These are phyloP conservation scores for Microdon myrmicae DNA, from an alignment of 2,888 invertebrate genomes.

Conservation along the genomic window DNA sequence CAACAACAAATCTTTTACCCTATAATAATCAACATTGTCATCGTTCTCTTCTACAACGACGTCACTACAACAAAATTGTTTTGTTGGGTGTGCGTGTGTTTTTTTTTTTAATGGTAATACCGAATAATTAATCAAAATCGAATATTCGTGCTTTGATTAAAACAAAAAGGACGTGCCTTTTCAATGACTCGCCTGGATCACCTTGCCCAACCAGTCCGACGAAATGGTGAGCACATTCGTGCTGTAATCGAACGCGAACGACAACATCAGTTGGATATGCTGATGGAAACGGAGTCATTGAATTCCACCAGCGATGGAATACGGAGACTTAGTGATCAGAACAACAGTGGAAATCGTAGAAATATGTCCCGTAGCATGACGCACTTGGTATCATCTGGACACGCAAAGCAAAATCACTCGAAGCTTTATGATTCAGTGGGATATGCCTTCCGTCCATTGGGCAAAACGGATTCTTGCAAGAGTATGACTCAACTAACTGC, in stretches of 20 bases:
- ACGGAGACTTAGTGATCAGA: constrained; percentile 48
- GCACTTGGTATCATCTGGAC: constrained; percentile 68
- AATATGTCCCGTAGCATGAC: constrained; percentile 78
- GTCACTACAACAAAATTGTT: constrained; percentile 19
- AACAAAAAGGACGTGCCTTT: constrained; percentile 82
- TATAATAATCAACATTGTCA: constrained; percentile 5
- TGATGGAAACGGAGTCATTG: constrained; percentile 63
- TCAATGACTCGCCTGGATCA: constrained; percentile 94
- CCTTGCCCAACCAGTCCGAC: constrained; percentile 78
- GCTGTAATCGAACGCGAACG: constrained; percentile 66
- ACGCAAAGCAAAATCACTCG: constrained; percentile 50
- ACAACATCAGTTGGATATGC: constrained; percentile 63
- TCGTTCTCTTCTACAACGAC: constrained; percentile 30
- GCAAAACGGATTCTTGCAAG: constrained; percentile 66
- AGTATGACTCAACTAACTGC: constrained; percentile 69
- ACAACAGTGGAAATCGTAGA: constrained; percentile 57
- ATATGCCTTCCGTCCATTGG: constrained; percentile 62
- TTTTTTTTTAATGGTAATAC: background rate
- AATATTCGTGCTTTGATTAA: constrained; percentile 10
- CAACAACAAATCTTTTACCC: constrained; percentile 20
- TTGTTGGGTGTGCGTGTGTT: constrained; percentile 2
- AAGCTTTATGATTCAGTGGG: constrained; percentile 57
- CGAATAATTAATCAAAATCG: constrained; percentile 1
- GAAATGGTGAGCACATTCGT: constrained; percentile 67
- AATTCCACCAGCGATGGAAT: constrained; percentile 53